phyloP scores from a whole-genome alignment of 2,888 invertebrate species.

The Cryptocephalus moraei region DNA sequence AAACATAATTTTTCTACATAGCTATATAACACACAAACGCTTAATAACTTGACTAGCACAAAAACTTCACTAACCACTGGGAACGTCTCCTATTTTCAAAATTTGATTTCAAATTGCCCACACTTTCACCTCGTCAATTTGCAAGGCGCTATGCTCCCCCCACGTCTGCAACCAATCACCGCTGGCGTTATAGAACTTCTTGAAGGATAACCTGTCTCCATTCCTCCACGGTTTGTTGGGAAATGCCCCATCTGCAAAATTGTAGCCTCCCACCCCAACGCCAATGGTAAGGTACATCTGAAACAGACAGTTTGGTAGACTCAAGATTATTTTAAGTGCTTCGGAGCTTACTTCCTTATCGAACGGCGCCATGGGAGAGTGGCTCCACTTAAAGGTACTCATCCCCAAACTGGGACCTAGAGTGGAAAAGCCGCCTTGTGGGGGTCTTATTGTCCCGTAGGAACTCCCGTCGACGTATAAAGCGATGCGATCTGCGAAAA shows the following conservation, averaged over 20 bases:
- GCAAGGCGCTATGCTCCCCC: background rate
- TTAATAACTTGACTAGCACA: too few species aligned
- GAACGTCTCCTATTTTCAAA: background rate
- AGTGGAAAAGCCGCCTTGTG: constrained; percentile 30
- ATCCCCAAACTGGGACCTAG: constrained; percentile 22
- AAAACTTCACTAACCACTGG: too few species aligned
- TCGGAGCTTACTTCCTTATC: constrained; percentile 51
- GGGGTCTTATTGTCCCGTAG: constrained; percentile 39
- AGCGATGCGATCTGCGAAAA: constrained; percentile 40
- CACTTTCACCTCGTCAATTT: background rate
- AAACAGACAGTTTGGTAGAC: background rate
- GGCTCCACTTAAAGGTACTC: constrained; percentile 47
- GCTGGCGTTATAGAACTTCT: background rate
- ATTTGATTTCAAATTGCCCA: background rate
- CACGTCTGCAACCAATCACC: background rate
- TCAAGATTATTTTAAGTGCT: too few species aligned
- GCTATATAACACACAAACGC: too few species aligned
- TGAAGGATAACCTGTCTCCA: background rate
- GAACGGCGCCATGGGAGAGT: constrained; percentile 56
- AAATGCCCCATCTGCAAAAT: background rate
- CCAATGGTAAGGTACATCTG: background rate
- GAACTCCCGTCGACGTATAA: constrained; percentile 42
- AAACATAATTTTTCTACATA: too few species aligned
- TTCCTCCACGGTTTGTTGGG: background rate
- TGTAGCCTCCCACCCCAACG: background rate